Conservation (phyloP, 2,113 vertebrate genomes). For the Thryonomys swinderianus region DNA sequence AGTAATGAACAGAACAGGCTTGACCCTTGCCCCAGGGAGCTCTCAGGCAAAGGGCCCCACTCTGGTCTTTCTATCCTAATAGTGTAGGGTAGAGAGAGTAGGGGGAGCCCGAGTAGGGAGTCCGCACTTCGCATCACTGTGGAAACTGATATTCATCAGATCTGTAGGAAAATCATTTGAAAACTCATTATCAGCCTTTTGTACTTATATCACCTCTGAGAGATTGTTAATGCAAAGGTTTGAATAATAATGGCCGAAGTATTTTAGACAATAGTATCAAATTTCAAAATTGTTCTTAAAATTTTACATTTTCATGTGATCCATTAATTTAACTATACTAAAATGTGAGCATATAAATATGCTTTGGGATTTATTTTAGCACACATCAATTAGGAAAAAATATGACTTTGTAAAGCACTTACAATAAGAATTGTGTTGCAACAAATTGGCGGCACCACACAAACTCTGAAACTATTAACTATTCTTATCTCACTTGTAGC, state of each 20-base stretch:
- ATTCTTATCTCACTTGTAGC: not conserved
- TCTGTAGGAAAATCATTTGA: slow-evolving; percentile 18
- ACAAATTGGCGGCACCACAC: not conserved
- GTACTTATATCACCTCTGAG: not conserved
- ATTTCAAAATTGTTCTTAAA: slow-evolving; percentile 35
- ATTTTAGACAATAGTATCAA: not conserved
- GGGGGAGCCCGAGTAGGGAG: not conserved
- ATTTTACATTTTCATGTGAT: slow-evolving; percentile 11
- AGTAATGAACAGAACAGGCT: not conserved
- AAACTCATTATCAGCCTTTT: not conserved
- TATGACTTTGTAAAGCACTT: not conserved
- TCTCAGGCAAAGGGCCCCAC: too few relatives aligned
- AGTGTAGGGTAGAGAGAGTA: too few relatives aligned
- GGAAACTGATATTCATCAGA: slow-evolving; percentile 31
- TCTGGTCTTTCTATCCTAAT: not conserved
- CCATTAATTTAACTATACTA: not conserved
- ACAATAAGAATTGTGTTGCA: not conserved
- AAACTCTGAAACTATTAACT: not conserved
- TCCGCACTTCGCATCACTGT: not conserved
- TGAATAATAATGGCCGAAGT: not conserved
- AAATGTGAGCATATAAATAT: not conserved
- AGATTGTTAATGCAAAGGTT: not conserved
- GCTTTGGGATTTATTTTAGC: slow-evolving; percentile 13
- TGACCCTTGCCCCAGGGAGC: not conserved
- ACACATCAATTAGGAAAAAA: not conserved